These are phyloP conservation scores for Drosophila neoperkinsi DNA, from an alignment of 2,888 invertebrate species.

Conservation along the genomic window DNA sequence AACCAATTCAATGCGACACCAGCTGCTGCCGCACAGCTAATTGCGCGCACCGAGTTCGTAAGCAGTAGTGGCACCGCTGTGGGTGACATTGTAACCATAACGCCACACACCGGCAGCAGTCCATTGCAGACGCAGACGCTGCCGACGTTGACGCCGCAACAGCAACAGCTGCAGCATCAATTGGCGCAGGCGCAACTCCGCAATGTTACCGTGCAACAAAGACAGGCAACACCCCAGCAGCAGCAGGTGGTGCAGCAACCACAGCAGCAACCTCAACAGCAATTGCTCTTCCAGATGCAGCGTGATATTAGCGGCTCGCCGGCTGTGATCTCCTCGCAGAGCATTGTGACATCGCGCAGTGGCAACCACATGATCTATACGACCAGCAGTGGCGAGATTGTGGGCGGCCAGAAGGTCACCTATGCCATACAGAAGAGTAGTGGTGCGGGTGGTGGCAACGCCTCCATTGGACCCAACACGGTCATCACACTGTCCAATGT, in stretches of 20 bases:
- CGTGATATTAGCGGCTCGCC: constrained; percentile 73
- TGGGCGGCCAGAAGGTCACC: constrained; percentile 80
- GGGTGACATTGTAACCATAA: constrained; percentile 68
- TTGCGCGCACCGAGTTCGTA: constrained; percentile 61
- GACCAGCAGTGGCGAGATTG: constrained; percentile 76
- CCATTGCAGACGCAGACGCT: constrained; percentile 59
- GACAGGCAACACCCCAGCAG: constrained; percentile 65
- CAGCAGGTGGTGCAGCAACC: constrained; percentile 59
- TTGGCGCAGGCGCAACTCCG: constrained; percentile 77
- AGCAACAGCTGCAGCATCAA: constrained; percentile 75
- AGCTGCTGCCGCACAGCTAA: constrained; percentile 55
- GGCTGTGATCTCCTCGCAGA: constrained; percentile 48
- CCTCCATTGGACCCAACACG: constrained; percentile 76
- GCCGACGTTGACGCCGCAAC: constrained; percentile 65
- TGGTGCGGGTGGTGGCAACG: constrained; percentile 45
- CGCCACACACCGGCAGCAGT: constrained; percentile 65
- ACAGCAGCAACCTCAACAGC: constrained; percentile 71
- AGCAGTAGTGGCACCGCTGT: constrained; percentile 58
- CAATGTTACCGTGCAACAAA: constrained; percentile 77
- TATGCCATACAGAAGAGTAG: constrained; percentile 72
- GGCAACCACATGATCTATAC: constrained; percentile 84
- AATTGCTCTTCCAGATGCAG: constrained; percentile 79
- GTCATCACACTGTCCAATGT: constrained; percentile 83
- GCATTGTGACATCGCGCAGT: constrained; percentile 66
- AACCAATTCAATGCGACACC: constrained; percentile 56